These are phyloP conservation scores for Dysmachus trigonus DNA, from an alignment of 2,888 invertebrate species.

Conservation along the genomic window DNA sequence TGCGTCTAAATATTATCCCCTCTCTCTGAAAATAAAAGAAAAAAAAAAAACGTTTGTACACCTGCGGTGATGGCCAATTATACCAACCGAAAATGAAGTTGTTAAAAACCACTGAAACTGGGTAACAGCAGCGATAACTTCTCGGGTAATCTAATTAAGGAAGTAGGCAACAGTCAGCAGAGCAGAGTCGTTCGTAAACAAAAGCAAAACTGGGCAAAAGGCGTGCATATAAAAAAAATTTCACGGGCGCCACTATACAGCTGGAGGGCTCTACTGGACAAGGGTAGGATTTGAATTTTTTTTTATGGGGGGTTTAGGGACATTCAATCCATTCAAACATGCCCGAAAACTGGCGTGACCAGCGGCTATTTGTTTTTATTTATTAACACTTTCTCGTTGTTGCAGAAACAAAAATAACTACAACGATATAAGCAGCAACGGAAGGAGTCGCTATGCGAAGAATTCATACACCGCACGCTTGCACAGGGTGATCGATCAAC, in stretches of 20 bases:
- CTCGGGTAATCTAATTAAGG: constrained; percentile 8
- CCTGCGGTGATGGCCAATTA: background rate
- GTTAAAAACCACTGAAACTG: background rate
- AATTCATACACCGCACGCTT: background rate
- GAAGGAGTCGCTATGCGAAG: background rate
- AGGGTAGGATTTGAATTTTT: background rate
- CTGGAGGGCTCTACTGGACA: background rate
- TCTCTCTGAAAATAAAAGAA: too few relatives aligned
- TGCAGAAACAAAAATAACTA: background rate
- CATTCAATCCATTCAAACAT: background rate
- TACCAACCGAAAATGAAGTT: background rate
- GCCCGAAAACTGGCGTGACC: background rate
- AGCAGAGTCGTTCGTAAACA: background rate
- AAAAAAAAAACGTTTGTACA: background rate
- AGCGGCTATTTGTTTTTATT: constrained; percentile 17
- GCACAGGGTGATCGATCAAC: background rate
- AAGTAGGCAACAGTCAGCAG: background rate
- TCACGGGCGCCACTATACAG: background rate
- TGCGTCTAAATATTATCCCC: background rate
- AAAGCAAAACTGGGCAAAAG: background rate
- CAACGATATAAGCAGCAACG: background rate
- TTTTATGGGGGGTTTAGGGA: background rate
- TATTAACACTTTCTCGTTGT: constrained; percentile 15
- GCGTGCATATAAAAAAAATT: background rate
- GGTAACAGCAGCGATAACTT: constrained; percentile 4